Percentiles rank a stretch among this genome's conserved stretches.
These are phyloP conservation scores for Drosophila yooni DNA, from an alignment of 2,888 invertebrate species.

Conservation along the genomic window DNA sequence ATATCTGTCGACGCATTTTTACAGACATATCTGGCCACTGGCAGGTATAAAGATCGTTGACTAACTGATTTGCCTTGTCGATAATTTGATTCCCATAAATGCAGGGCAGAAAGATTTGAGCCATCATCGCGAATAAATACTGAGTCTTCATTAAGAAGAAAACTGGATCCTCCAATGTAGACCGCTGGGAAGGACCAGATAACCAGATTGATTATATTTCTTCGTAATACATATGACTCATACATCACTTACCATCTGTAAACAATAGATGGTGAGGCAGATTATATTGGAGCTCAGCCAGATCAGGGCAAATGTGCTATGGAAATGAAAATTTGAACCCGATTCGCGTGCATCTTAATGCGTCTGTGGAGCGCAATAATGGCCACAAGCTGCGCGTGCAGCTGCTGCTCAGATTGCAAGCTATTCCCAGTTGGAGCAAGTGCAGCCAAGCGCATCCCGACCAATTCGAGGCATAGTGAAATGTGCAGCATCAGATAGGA, in stretches of 20 bases:
- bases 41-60: slow-evolving; percentile 37
- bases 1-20: slow-evolving; percentile 42
- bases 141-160: slow-evolving; percentile 32
- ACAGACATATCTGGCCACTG: slow-evolving; percentile 55
- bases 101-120: slow-evolving; percentile 56
- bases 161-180: slow-evolving; percentile 28
- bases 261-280: slow-evolving; percentile 55
- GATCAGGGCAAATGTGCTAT: slow-evolving; percentile 51
- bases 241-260: slow-evolving; percentile 48
- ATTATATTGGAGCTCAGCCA: slow-evolving; percentile 49
- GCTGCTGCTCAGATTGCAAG: slow-evolving; percentile 8
- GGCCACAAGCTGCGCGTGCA: slow-evolving; percentile 31
- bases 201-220: background rate
- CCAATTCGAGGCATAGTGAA: slow-evolving; percentile 44
- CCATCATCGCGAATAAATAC: slow-evolving; percentile 47
- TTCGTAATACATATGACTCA: too few species aligned
- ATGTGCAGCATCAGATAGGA: slow-evolving; percentile 62
- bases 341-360: slow-evolving; percentile 35
- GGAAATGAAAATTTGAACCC: slow-evolving; percentile 44
- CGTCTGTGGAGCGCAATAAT: slow-evolving; percentile 40
- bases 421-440: slow-evolving; percentile 7
- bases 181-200: slow-evolving; percentile 4
- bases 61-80: slow-evolving; percentile 30
- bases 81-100: slow-evolving; percentile 57
- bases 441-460: slow-evolving; percentile 50